Percentiles rank a stretch among this genome's conserved stretches.
phyloP scores from a whole-genome alignment of 2,888 invertebrate species.

The Empis stercorea region DNA sequence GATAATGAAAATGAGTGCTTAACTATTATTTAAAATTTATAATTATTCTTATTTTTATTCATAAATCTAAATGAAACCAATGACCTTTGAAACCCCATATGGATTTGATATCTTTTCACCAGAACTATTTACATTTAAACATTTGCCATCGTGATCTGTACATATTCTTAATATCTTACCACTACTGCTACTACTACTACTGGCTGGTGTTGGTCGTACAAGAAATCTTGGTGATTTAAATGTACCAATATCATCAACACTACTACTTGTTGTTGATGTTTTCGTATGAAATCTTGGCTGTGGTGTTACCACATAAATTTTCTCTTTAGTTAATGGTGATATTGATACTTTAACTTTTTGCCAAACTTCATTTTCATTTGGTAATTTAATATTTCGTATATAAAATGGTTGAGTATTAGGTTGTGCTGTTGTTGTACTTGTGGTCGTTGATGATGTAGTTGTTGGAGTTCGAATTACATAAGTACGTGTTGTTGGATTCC shows the following conservation, averaged over 20 bases:
- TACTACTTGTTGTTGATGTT: conserved; percentile 12
- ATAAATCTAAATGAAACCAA: too few species aligned
- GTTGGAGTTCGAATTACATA: neutral
- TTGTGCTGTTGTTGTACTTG: conserved; percentile 32
- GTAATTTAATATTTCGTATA: conserved; percentile 12
- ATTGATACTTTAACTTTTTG: conserved; percentile 55
- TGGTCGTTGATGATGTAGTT: conserved; percentile 35
- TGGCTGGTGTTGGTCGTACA: conserved; percentile 43
- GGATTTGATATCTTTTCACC: neutral
- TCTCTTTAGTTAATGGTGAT: conserved; percentile 65
- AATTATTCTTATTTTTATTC: too few species aligned
- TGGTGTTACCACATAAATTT: conserved; percentile 72
- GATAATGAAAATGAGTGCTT: too few species aligned
- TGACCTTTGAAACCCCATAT: too few species aligned
- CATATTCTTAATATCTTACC: conserved; percentile 17
- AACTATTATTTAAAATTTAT: too few species aligned
- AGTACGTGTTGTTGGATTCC: neutral
- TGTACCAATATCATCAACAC: conserved; percentile 14
- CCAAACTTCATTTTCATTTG: conserved; percentile 39
- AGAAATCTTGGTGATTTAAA: conserved; percentile 39
- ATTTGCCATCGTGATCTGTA: neutral
- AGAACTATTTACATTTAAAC: neutral
- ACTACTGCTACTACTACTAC: conserved; percentile 2
- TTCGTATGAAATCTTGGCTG: conserved; percentile 37
- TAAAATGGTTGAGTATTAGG: conserved; percentile 22